These are phyloP conservation scores for Isaurus tuberculatus DNA, from an alignment of 92 coral and sea anemone genomes.

Conservation along the genomic window DNA sequence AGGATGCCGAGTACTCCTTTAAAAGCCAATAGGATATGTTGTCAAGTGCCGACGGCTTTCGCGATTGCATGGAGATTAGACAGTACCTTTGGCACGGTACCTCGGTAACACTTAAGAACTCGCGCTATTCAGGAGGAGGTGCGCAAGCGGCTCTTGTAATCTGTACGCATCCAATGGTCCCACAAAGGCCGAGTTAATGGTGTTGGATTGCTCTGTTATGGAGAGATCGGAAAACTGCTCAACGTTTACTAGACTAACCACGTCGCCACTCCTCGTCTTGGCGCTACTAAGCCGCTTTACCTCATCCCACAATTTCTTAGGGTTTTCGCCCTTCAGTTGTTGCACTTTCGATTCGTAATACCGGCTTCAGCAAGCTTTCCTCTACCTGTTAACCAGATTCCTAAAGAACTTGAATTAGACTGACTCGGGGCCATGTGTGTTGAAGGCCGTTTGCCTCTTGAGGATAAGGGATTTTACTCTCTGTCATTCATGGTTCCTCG, in stretches of 20 bases:
- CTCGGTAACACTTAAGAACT: constrained; percentile 20
- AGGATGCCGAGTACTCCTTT: constrained; percentile 51
- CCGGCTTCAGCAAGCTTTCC: constrained; percentile 49
- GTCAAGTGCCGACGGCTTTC: constrained; percentile 53
- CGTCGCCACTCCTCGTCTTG: neutral
- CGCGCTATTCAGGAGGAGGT: constrained; percentile 34
- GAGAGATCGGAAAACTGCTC: neutral
- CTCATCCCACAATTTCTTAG: neutral
- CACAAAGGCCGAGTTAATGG: constrained; percentile 22
- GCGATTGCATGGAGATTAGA: constrained; percentile 4
- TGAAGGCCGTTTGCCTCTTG: constrained; percentile 42
- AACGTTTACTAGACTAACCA: neutral
- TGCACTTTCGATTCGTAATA: constrained; percentile 55
- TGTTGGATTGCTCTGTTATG: constrained; percentile 2
- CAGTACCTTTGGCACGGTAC: constrained; percentile 16
- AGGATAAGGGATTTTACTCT: constrained; percentile 45
- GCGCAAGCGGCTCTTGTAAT: constrained; percentile 20
- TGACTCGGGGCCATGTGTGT: neutral
- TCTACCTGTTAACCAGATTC: constrained; percentile 53
- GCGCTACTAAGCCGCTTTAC: neutral
- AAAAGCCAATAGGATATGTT: constrained; percentile 48
- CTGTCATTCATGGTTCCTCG: constrained; percentile 48
- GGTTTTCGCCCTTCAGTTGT: constrained; percentile 40
- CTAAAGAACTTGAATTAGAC: constrained; percentile 43
- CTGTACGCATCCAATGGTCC: neutral